Evolutionary conservation across 2,888 invertebrate species (phyloP).

Genomic region (Heliconius charithonia): DNA sequence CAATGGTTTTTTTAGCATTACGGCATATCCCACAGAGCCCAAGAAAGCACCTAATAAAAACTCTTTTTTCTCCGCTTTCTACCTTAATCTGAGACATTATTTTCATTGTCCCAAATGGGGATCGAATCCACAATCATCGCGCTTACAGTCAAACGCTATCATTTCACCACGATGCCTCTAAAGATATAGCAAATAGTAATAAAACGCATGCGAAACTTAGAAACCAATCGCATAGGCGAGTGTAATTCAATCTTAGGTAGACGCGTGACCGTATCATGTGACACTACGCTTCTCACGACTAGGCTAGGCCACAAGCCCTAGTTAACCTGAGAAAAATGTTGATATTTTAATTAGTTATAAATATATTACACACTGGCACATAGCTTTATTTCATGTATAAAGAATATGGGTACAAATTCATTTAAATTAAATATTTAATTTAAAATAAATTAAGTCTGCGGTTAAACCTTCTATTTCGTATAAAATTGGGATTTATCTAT

Average conservation of each 20-base stretch:
- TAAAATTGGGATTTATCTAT: no score
- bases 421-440: no score
- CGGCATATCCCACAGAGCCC: no score
- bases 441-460: no score
- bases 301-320: conserved; percentile 7
- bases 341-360: not conserved
- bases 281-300: conserved; percentile 20
- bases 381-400: no score
- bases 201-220: conserved; percentile 16
- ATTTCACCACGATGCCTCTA: not conserved
- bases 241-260: conserved; percentile 18
- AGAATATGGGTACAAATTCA: no score
- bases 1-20: no score
- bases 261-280: conserved; percentile 14
- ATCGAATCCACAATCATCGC: not conserved
- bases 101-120: not conserved
- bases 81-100: no score
- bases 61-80: no score
- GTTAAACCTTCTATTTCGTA: no score
- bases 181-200: not conserved
- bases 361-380: no score
- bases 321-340: not conserved
- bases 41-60: no score
- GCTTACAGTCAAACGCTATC: not conserved
- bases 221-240: not conserved